Evolutionary conservation across 2,797 vertebrate species (phyloP).

Genomic region (Melanitta fusca): DNA sequence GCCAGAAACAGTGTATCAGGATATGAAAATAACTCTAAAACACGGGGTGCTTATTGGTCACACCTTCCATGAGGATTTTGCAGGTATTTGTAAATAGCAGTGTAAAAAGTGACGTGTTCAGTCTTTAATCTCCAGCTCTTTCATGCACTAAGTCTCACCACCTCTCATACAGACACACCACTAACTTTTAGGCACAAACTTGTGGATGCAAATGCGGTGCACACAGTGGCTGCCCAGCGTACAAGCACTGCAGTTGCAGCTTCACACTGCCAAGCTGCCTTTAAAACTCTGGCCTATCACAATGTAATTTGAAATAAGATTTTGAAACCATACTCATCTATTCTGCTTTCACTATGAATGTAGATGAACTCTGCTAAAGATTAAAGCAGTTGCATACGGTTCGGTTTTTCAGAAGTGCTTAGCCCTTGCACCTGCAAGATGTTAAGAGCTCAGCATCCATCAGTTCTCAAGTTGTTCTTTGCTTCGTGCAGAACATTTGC

Average conservation of each 20-base stretch:
- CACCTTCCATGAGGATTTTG: not conserved
- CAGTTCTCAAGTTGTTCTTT: not conserved
- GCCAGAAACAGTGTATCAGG: not conserved
- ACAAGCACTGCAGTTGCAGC: not conserved
- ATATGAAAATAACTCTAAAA: not conserved
- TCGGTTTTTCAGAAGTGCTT: not conserved
- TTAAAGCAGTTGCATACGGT: not conserved
- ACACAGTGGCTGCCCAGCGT: not conserved
- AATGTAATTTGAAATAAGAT: not conserved
- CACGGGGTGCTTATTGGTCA: not conserved
- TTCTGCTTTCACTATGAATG: not conserved
- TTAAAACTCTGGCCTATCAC: not conserved
- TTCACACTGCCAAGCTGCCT: not conserved
- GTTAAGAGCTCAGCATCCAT: not conserved
- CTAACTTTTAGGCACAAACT: not conserved
- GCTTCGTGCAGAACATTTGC: not conserved
- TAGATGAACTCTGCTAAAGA: not conserved
- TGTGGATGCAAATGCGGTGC: not conserved
- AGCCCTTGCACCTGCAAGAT: not conserved
- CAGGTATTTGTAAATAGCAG: not conserved
- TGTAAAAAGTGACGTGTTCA: not conserved
- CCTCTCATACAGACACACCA: not conserved
- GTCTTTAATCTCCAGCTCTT: not conserved
- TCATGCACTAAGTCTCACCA: not conserved
- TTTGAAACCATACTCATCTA: not conserved